Percentiles rank a stretch among this genome's conserved stretches.
Conservation (phyloP, 2,113 vertebrate species). For the Misgurnus anguillicaudatus region DNA sequence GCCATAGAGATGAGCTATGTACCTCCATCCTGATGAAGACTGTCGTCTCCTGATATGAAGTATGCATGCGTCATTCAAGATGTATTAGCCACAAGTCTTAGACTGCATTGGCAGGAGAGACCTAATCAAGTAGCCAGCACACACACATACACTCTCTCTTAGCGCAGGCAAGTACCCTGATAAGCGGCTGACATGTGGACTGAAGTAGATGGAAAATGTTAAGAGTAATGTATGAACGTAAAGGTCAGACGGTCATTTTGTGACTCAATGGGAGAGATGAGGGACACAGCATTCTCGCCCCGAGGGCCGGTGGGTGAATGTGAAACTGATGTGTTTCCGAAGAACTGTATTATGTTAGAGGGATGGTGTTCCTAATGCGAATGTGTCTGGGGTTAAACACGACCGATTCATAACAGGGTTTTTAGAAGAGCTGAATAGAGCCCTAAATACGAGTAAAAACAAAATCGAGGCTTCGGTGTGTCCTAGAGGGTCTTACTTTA, state of each 20-base stretch:
- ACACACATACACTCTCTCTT: constrained; percentile 5
- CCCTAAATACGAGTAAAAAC: background rate
- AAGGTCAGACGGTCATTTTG: constrained; percentile 48
- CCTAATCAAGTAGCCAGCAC: background rate
- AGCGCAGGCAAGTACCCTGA: constrained; percentile 4
- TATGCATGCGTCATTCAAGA: constrained; percentile 60
- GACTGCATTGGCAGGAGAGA: constrained; percentile 36
- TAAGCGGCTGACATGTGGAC: constrained; percentile 30
- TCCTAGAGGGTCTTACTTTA: background rate
- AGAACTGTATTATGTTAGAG: constrained; percentile 7
- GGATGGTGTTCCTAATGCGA: constrained; percentile 16
- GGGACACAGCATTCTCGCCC: constrained; percentile 25
- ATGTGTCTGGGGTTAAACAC: constrained; percentile 12
- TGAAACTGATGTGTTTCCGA: constrained; percentile 17
- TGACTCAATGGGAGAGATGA: constrained; percentile 31
- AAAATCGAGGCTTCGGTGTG: too few relatives aligned
- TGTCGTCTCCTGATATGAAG: constrained; percentile 54
- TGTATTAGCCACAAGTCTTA: constrained; percentile 56
- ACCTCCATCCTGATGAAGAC: constrained; percentile 59
- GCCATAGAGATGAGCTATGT: constrained; percentile 59
- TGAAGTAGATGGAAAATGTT: constrained; percentile 40
- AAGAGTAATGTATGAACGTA: constrained; percentile 41
- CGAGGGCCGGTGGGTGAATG: background rate
- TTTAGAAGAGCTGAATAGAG: background rate
- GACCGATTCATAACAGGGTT: background rate